A percentile compares a stretch with the other conserved stretches of the same genome.
phyloP scores from a whole-genome alignment of 2,797 vertebrate species.

The Esox masquinongy region DNA sequence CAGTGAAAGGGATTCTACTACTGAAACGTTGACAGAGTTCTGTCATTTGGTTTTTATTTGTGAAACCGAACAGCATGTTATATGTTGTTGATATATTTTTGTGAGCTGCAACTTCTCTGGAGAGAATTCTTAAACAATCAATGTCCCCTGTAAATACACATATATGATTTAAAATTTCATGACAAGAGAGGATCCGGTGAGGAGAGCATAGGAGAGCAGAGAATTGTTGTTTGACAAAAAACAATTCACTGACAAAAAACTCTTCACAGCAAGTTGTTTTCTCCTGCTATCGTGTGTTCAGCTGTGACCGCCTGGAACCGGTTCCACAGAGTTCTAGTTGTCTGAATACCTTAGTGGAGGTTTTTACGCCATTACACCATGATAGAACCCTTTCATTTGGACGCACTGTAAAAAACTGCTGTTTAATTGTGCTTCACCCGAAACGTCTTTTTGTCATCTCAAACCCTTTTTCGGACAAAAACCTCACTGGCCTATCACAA shows the following conservation, averaged over 20 bases:
- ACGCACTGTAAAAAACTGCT: constrained; percentile 55
- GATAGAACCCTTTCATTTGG: constrained; percentile 57
- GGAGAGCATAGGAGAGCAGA: not conserved
- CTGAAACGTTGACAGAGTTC: not conserved
- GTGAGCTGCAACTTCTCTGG: not conserved
- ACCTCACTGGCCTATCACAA: constrained; percentile 30
- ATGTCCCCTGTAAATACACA: not conserved
- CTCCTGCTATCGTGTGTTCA: constrained; percentile 22
- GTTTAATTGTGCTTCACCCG: constrained; percentile 42
- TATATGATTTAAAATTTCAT: not conserved
- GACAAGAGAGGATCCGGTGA: not conserved
- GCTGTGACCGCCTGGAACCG: constrained; percentile 43
- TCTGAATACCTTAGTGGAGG: constrained; percentile 20
- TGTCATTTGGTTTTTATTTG: constrained; percentile 37
- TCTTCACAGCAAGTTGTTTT: constrained; percentile 17
- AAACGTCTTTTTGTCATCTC: constrained; percentile 32
- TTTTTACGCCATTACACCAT: constrained; percentile 49
- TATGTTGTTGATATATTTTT: constrained; percentile 17
- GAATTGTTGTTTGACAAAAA: not conserved
- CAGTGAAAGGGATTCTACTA: constrained; percentile 21
- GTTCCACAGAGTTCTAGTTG: constrained; percentile 37
- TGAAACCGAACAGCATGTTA: constrained; percentile 41
- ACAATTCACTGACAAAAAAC: not conserved
- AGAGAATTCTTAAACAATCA: constrained; percentile 5
- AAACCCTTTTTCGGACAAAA: constrained; percentile 32